Conservation (phyloP, 2,797 vertebrate genomes). For the Eutrigla gurnardus region DNA sequence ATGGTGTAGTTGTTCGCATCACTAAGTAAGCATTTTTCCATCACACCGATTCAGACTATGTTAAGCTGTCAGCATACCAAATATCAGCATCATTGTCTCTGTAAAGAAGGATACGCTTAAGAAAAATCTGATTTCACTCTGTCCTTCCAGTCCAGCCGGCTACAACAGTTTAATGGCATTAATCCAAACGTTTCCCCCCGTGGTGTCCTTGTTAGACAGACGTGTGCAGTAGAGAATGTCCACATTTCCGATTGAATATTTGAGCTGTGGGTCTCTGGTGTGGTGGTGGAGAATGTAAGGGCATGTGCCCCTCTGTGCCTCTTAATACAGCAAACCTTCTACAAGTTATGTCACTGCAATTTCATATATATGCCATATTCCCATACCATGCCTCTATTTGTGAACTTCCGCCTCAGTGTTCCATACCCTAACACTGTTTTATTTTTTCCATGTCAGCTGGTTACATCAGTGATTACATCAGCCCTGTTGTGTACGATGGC, state of each 20-base stretch:
- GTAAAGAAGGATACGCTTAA: slow-evolving; percentile 38
- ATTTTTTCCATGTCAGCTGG: slow-evolving; percentile 74
- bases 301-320: slow-evolving; percentile 2
- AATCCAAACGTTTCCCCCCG: slow-evolving; percentile 27
- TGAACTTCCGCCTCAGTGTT: not conserved
- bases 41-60: slow-evolving; percentile 16
- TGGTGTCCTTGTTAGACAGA: slow-evolving; percentile 18
- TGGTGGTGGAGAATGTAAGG: not conserved
- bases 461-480: slow-evolving; percentile 95
- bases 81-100: slow-evolving; percentile 21
- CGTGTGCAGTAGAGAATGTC: slow-evolving; percentile 1
- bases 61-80: slow-evolving; percentile 18
- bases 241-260: not conserved
- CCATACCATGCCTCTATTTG: no score
- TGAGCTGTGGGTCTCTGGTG: not conserved
- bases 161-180: slow-evolving; percentile 32
- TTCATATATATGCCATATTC: not conserved
- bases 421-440: slow-evolving; percentile 47
- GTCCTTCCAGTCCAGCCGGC: slow-evolving; percentile 31
- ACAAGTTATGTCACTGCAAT: not conserved
- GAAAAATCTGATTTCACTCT: slow-evolving; percentile 39
- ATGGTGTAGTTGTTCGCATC: slow-evolving; percentile 18
- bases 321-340: not conserved
- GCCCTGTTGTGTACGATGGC: slow-evolving; percentile 89
- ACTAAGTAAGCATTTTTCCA: slow-evolving; percentile 28